Evolutionary conservation across 2,113 vertebrate species (phyloP), one percentile per base, ranked within the genome.

Genomic region (Callaeas wilsoni): DNA sequence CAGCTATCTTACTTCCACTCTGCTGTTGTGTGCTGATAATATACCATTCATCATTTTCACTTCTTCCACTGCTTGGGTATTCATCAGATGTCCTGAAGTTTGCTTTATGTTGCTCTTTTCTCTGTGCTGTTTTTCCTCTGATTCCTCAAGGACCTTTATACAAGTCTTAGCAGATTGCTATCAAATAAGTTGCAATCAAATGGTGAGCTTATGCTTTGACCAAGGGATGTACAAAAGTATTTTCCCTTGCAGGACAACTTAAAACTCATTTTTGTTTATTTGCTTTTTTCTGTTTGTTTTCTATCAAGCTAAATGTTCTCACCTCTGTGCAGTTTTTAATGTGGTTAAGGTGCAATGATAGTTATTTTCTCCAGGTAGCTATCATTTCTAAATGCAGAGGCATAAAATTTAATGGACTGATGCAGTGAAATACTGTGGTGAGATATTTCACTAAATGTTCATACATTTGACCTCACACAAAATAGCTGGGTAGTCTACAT

Each of bases 1-100:
- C 39, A 46, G 50, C 26, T 95, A 57, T 85, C 82, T 84, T 71
- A 18, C 47, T 87, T 87, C 22, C 32, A 52, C 30, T 68, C 37
- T 29, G 69, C 71, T 92, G 52, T 22, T 74, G 21, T 47, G 70
- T 64, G 73, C 65, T 79, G 74, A 29, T 82, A 35, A 26, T 78
- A n/a, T 9, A 47, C 37, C 49, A 79, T 93, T 95, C 93, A 96
- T 95, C 87, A 68, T 76, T 83, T 95, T 87, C 77, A 27, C 57
- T 89, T 87, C 60, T 87, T 27, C 50, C 7, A 7, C 86, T 93
- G 52, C 82, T 91, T 93, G 42, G 9, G 29, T 82, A 91, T 95
- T 95, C 89, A 93, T 67, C 63, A 82, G 39, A 69, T 55, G 59
- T 65, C 46, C 56, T 79, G 26, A 90, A 62, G 46, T 49, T 63